phyloP scores from a whole-genome alignment of 2,113 vertebrate genomes.

The Mesoclemmys tuberculata region DNA sequence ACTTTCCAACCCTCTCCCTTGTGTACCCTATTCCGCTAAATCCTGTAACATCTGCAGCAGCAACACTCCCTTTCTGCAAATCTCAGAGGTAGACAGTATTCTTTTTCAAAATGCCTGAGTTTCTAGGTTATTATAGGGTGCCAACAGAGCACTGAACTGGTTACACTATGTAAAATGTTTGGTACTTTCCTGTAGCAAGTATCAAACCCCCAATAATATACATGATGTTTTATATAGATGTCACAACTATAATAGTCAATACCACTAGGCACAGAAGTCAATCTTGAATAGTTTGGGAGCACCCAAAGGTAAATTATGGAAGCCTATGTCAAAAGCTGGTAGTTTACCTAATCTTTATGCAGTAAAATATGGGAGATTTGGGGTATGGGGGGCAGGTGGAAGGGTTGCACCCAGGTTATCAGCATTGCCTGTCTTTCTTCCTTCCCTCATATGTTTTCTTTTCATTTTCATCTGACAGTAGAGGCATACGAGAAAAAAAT shows the following conservation, averaged over 20 bases:
- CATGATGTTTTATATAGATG: neutral
- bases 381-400: too few species aligned
- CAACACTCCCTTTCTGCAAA: neutral
- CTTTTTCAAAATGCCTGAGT: neutral
- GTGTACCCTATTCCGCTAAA: neutral
- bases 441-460: neutral
- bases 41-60: neutral
- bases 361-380: neutral
- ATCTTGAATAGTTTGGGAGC: neutral
- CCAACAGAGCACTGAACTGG: neutral
- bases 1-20: neutral
- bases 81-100: neutral
- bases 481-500: neutral
- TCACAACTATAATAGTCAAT: neutral
- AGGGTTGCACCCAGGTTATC: too few species aligned
- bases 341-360: neutral
- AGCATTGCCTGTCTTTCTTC: neutral
- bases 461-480: neutral
- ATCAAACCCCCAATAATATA: neutral
- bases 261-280: neutral
- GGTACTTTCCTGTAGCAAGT: neutral
- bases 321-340: neutral
- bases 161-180: neutral
- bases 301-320: neutral
- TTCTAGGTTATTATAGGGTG: neutral